Evolutionary conservation across 2,113 vertebrate genomes (phyloP).

Genomic region (Macquaria australasica): DNA sequence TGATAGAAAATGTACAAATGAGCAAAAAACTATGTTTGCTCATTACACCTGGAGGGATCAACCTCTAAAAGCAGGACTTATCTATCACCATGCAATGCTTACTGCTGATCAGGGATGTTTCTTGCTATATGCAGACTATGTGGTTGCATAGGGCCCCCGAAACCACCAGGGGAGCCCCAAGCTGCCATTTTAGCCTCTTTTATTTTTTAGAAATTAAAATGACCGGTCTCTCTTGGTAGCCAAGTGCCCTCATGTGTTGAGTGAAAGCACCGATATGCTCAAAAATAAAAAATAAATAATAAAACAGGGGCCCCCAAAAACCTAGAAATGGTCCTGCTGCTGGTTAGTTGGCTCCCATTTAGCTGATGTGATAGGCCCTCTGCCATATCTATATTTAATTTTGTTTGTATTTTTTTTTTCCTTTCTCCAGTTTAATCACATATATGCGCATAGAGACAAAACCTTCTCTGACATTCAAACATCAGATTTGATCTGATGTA

Average conservation of each 20-base stretch:
- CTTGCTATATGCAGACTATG: too few relatives aligned
- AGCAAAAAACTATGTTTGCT: background rate
- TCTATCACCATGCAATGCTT: background rate
- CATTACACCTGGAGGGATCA: background rate
- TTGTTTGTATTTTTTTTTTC: background rate
- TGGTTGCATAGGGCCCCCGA: too few relatives aligned
- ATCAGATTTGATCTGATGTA: background rate
- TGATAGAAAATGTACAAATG: background rate
- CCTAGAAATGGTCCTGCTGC: too few relatives aligned
- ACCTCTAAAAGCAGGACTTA: background rate
- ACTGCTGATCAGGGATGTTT: background rate
- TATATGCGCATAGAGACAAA: background rate
- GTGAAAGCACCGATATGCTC: too few relatives aligned
- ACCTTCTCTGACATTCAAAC: background rate
- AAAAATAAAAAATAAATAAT: too few relatives aligned
- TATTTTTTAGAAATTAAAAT: too few relatives aligned
- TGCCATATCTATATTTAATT: background rate
- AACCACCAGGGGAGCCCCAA: too few relatives aligned
- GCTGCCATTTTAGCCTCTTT: too few relatives aligned
- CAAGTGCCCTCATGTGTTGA: too few relatives aligned
- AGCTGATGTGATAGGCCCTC: background rate
- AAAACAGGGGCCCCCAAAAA: too few relatives aligned
- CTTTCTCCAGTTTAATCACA: background rate
- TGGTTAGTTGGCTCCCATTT: background rate
- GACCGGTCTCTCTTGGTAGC: too few relatives aligned